Percentiles rank a stretch among this genome's conserved stretches.
Conservation (phyloP, 2,113 vertebrate genomes). For the Origma solitaria region DNA sequence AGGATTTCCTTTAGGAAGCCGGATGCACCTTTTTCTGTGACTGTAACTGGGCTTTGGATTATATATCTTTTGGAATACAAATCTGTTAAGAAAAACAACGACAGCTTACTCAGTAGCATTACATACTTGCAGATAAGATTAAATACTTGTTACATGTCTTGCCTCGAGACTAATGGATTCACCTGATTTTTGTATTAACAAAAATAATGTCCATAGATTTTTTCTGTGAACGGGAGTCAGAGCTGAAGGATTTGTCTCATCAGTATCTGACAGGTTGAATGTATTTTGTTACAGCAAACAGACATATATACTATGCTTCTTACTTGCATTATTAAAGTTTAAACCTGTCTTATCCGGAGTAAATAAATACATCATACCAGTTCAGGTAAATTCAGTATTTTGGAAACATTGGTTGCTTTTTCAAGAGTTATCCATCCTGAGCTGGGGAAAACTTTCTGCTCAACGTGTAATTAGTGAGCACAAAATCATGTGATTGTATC, state of each 20-base stretch:
- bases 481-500: neutral
- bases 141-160: neutral
- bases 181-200: neutral
- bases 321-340: neutral
- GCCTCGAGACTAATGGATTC: neutral
- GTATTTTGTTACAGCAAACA: neutral
- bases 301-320: fast-evolving
- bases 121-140: neutral
- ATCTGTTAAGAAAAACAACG: conserved; percentile 3
- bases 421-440: neutral
- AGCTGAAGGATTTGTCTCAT: neutral
- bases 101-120: neutral
- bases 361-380: neutral
- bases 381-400: neutral
- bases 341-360: neutral
- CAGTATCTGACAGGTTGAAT: neutral
- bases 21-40: conserved; percentile 48
- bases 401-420: neutral
- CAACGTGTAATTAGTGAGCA: neutral
- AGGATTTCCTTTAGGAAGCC: conserved; percentile 64
- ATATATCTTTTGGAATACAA: neutral
- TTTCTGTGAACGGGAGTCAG: neutral
- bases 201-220: neutral
- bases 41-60: neutral
- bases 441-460: neutral